Base-by-base conservation (phyloP, 2,797 vertebrate genomes). In the Rhabdophis nuchalis region DNA sequence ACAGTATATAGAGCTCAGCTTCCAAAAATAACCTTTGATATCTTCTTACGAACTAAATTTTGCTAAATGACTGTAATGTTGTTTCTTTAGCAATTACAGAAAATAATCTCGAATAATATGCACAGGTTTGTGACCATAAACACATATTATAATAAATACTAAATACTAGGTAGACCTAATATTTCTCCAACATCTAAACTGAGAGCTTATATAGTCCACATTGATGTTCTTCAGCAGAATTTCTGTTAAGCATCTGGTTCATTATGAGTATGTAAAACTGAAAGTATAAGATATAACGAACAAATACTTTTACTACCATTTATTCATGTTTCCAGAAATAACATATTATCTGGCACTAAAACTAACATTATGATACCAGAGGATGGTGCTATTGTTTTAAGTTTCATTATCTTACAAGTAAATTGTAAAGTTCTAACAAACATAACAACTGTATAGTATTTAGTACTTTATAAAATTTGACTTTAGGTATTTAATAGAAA, bases 201-300 rank as follows among this genome's bases (percentile, higher is more conserved):
- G 85, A 95, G 68, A 92, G 93, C n/a, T 92, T 82, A 64, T 41
- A 68, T 85, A 93, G 91, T 58, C 91, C 91, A 97, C 94, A 93
- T 93, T 97, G 96, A 96, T 88, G 90, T 93, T 72, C 88, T 14
- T 89, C 61, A 96, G 82, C 57, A 96, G 93, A 95, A 95, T 94
- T 97, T 97, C 96, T 96, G 96, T 97, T 97, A 93, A 95, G 94
- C 52, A 57, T 90, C 1, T 88, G 85, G 96, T 56, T 94, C 94
- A 93, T 96, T 95, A 97, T 96, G 96, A 97, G 95, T 96, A 93
- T 93, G 95, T 93, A 96, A 96, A 97, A 97, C 96, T 95, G 96
- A 97, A 97, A 97, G 96, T 96, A 95, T 96, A 94, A 90, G 91
- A 95, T 94, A 96, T 77, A 89, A 32, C 29, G 50, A 61, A 25